A percentile compares a stretch with the other conserved stretches of the same genome.
Conservation (phyloP, 2,797 vertebrate species). For the Lacerta bilineata region DNA sequence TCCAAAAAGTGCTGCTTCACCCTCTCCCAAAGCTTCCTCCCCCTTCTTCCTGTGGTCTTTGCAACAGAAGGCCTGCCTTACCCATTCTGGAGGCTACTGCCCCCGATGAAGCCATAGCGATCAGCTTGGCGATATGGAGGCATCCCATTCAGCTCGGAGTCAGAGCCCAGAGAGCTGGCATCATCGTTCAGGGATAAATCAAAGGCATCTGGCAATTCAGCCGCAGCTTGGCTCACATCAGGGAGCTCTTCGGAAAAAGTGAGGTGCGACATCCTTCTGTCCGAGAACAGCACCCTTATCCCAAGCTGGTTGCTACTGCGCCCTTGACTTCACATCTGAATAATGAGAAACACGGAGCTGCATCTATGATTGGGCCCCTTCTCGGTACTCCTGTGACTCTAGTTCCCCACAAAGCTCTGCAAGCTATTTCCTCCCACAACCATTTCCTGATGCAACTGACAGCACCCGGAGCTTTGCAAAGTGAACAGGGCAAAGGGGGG, state of each 20-base stretch:
- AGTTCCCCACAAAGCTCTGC: conserved; percentile 15
- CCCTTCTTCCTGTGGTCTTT: not conserved
- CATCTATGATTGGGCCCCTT: not conserved
- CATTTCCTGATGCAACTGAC: conserved; percentile 44
- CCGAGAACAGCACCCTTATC: not conserved
- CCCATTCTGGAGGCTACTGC: conserved; percentile 62
- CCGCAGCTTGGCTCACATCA: conserved; percentile 12
- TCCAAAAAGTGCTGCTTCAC: not conserved
- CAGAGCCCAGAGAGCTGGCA: conserved; percentile 74
- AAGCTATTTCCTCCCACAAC: conserved; percentile 43
- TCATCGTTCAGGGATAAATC: conserved; percentile 68
- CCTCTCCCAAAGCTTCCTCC: not conserved
- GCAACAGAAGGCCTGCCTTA: conserved; percentile 48
- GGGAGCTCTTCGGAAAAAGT: conserved; percentile 18
- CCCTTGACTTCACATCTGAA: not conserved
- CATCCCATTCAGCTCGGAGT: conserved; percentile 70
- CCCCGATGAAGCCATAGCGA: conserved; percentile 75
- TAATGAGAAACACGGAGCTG: not conserved
- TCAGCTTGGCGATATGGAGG: conserved; percentile 72
- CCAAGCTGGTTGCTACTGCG: not conserved
- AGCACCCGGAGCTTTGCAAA: not conserved
- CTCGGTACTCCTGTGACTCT: not conserved
- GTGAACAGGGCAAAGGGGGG: not conserved
- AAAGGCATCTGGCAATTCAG: conserved; percentile 23
- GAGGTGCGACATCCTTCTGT: not conserved